phyloP scores from a whole-genome alignment of 2,888 invertebrate genomes.

The Lasius platythorax region DNA sequence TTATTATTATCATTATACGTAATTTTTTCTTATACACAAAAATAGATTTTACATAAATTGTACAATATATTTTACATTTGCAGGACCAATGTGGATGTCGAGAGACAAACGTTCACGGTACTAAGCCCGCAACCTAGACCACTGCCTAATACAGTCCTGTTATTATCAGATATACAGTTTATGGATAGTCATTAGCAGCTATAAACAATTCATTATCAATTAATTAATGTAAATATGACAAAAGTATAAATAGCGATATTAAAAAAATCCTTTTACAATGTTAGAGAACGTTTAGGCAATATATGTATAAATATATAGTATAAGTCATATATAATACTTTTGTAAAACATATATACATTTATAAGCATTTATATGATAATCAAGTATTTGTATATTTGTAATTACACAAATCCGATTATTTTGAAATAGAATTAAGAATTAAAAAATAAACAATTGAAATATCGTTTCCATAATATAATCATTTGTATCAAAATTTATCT shows the following conservation, averaged over 20 bases:
- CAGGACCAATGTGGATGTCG: constrained; percentile 96
- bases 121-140: constrained; percentile 98
- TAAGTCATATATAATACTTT: not conserved
- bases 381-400: not conserved
- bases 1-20: not conserved
- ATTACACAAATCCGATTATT: not conserved
- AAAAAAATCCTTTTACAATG: not conserved
- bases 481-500: too few species aligned
- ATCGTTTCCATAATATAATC: not conserved
- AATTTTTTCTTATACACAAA: not conserved
- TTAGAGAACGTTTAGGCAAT: not conserved
- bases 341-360: not conserved
- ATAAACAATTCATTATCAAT: not conserved
- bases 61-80: constrained; percentile 75
- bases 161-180: constrained; percentile 97
- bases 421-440: not conserved
- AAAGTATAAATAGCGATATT: not conserved
- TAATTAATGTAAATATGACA: not conserved
- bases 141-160: constrained; percentile 94
- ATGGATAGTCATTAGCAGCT: constrained; percentile 94
- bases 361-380: not conserved
- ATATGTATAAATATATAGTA: too few species aligned
- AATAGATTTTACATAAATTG: constrained; percentile 28
- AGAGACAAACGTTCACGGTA: constrained; percentile 94
- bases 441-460: not conserved